These are phyloP conservation scores for Mactromeris polynyma DNA, from an alignment of 2,888 invertebrate species.

Conservation along the genomic window DNA sequence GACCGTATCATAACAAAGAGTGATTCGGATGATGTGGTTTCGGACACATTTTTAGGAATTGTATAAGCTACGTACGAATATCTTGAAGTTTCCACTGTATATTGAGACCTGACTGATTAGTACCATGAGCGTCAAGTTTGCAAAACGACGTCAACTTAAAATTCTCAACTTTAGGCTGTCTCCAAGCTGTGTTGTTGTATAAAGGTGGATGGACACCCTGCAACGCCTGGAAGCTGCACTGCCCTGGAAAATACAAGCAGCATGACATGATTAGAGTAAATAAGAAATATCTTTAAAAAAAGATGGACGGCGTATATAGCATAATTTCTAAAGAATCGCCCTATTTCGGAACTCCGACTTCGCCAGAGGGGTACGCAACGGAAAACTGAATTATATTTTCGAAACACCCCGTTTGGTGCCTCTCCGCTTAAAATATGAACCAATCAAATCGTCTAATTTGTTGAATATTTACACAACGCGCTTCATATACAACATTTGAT, in stretches of 20 bases:
- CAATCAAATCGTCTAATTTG: no score
- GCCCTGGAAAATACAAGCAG: neutral
- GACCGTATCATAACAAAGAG: neutral
- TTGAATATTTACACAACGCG: no score
- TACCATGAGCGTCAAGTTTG: neutral
- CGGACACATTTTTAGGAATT: neutral
- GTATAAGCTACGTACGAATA: neutral
- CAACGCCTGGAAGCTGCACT: neutral
- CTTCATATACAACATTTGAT: no score
- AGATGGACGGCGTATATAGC: neutral
- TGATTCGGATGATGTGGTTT: no score
- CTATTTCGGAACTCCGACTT: neutral
- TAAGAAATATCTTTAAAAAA: neutral
- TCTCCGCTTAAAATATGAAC: no score
- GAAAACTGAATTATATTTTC: neutral
- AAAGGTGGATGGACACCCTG: neutral
- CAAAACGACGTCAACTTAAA: conserved; percentile 13
- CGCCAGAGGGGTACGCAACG: no score
- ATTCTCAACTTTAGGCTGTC: neutral
- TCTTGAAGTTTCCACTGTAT: conserved; percentile 34
- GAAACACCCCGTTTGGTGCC: no score
- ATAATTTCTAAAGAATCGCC: neutral
- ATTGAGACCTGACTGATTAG: conserved; percentile 21
- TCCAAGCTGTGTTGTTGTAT: neutral
- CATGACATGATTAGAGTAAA: neutral